Evolutionary conservation across 2,113 vertebrate genomes (phyloP).

Genomic region (Embiotoca jacksoni): DNA sequence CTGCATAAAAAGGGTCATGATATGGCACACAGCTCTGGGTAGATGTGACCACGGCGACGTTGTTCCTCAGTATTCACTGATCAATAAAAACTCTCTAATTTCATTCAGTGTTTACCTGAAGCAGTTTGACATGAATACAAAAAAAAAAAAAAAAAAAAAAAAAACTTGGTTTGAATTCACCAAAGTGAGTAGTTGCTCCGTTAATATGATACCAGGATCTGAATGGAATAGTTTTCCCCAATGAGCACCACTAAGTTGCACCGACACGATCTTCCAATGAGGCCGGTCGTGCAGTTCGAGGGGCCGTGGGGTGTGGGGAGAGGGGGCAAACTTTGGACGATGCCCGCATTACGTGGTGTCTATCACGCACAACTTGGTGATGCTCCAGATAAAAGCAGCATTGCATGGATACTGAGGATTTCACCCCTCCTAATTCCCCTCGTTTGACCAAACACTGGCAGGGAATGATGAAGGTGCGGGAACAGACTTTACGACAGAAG

Average conservation of each 20-base stretch:
- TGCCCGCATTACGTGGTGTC: constrained; percentile 33
- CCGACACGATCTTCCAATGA: constrained; percentile 37
- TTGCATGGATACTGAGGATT: constrained; percentile 72
- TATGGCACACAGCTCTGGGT: constrained; percentile 72
- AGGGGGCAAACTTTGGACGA: constrained; percentile 42
- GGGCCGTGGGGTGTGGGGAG: neutral
- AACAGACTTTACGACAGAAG: constrained; percentile 56
- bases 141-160: constrained; percentile 38
- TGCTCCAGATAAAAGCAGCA: constrained; percentile 73
- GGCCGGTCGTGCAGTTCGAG: constrained; percentile 11
- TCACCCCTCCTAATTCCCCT: constrained; percentile 41
- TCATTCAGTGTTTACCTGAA: constrained; percentile 82
- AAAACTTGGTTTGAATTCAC: constrained; percentile 54
- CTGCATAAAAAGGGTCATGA: constrained; percentile 50
- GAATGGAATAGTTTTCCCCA: constrained; percentile 37
- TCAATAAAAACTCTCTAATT: constrained; percentile 59
- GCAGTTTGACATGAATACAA: constrained; percentile 77
- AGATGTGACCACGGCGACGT: constrained; percentile 52
- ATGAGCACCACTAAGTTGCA: constrained; percentile 50
- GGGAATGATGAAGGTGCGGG: constrained; percentile 59
- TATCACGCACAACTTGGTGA: constrained; percentile 40
- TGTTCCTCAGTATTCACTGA: constrained; percentile 59
- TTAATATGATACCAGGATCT: constrained; percentile 54
- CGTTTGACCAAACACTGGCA: constrained; percentile 40
- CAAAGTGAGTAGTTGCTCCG: constrained; percentile 67